Base-by-base conservation (phyloP, 2,888 invertebrate species). In the Trissoscelio sp. region DNA sequence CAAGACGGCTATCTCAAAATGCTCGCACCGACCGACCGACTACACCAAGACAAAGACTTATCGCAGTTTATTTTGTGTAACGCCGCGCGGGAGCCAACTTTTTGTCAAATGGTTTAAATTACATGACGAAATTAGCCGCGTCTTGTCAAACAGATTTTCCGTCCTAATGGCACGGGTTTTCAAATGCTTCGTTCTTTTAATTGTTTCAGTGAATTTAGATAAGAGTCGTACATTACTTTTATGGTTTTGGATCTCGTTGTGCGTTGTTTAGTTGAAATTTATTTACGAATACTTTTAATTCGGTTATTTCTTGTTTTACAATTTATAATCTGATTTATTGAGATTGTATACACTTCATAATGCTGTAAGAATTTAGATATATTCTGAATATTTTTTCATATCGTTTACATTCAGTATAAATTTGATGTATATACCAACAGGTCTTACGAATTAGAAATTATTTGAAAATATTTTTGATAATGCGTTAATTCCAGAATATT, bases 1-100 rank as follows among this genome's bases (percentile, higher is more conserved):
- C 82, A 79, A 73, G 73, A 77, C 83, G 74, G 74, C 81, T 78
- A 83, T 75, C 79, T 79, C 74, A 75, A 82, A 82, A 79, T 60
- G 55, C 53, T 78, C 69, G 14, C 18, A 57, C 60, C 20, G 42
- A 58, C 57, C 34, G 14, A 64, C 37, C 64, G 51, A 79, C 62
- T 57, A 42, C 37, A 55, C 77, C 22, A 62, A 73, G 78, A 77
- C 81, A 77, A 72, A 77, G 72, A 72, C 64, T 77, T 73, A 81
- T 73, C 20, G 69, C 51, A 55, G 60, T 73, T 64, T 74, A 74
- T 69, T 69, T 70, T 46, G 62, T 16, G 62, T 51, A 53, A 74
- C 64, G 39, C 55, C 64, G 53, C 70, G 31, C 14, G 14, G 51
- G 37, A 72, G 48, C 34, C 1, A 44, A 70, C 44, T 64, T 60